Base-by-base conservation (phyloP, 2,888 invertebrate species). In the Nineta flava region DNA sequence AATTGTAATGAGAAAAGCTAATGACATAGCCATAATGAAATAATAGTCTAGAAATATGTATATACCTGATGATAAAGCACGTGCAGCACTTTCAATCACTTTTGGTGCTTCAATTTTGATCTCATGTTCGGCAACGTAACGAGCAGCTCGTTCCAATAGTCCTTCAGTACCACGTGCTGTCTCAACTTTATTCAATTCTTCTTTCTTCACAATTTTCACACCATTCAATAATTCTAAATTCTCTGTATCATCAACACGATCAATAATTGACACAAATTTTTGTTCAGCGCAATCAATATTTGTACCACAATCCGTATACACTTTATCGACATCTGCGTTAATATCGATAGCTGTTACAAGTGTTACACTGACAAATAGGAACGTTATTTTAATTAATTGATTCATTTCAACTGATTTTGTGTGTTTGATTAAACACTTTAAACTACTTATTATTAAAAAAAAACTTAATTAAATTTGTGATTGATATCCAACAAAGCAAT, bases 81-180 rank as follows among this genome's bases (percentile, higher is more conserved):
- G 56, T 52, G 60, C 59, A 59, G 66, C 58, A 60, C 64, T 57
- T 56, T 62, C 58, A 59, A 61, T 61, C 46, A 62, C 63, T 51
- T 65, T 62, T 15, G 71, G 67, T 47, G 69, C 52, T 52, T 58
- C 62, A 45, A 73, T 61, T 56, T 66, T 68, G 50, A 74, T 55
- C 56, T 72, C 69, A 54, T 73, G 72, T 35, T 66, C 68, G 47
- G 63, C 59, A 53, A 74, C 57, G 58, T 70, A 74, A 52, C 69
- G 65, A 52, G 69, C 61, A 55, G 70, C 64, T 54, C 72, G 68
- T 53, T 72, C 72, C 49, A 71, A 59, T 32, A 73, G 59, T 52
- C 67, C 66, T 57, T 69, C 69, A 49, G 54, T 46, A 2, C 12
- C 42, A 26, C 35, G 31, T 15, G 15, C 31, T 21, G 61, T 51